Evolutionary conservation across 2,797 vertebrate genomes (phyloP), one percentile per base, ranked within the genome.

Genomic region (Pseudochirops corinnae): DNA sequence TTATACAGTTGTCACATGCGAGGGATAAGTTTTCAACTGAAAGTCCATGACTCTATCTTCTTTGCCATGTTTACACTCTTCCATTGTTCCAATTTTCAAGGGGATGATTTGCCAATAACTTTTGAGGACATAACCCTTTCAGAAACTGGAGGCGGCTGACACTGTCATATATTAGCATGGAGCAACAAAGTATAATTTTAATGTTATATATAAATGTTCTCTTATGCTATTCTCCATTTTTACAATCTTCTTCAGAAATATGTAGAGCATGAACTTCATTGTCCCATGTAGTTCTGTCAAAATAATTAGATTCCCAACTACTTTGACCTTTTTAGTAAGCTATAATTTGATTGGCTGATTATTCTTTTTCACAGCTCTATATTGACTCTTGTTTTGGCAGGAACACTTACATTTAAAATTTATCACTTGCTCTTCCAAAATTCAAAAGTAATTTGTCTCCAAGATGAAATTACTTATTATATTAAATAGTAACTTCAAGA

Each of bases 131-230:
- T 1, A 94, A 3, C 1, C 12, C 26, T 91, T 39, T 62, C 31
- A 62, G 60, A 67, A 91, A 52, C 7, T n/a, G 29, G 18, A 91
- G 92, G 31, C 31, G 5, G 16, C 5, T n/a, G 58, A n/a, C 18
- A 91, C 3, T 46, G 12, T 52, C 82, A 29, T 29, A 67, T 52
- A 74, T 24, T 52, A 55, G 26, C 90, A 31, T 91, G 9, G 1
- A 29, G 28, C 6, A n/a, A 33, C 11, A 21, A 94, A 11, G 55
- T 50, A 92, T 9, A 74, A 52, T n/a, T 6, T 82, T 93, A 58
- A 56, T 91, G 50, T 0, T 93, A 58, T 94, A 31, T 87, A 91
- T 18, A 90, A 94, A 87, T 94, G n/a, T 46, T 16, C 24, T 94
- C 87, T 50, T 58, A 58, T 14, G 57, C 13, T 91, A 7, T 62